Base-by-base conservation (phyloP, 2,113 vertebrate genomes). In the Anarrhichthys ocellatus region DNA sequence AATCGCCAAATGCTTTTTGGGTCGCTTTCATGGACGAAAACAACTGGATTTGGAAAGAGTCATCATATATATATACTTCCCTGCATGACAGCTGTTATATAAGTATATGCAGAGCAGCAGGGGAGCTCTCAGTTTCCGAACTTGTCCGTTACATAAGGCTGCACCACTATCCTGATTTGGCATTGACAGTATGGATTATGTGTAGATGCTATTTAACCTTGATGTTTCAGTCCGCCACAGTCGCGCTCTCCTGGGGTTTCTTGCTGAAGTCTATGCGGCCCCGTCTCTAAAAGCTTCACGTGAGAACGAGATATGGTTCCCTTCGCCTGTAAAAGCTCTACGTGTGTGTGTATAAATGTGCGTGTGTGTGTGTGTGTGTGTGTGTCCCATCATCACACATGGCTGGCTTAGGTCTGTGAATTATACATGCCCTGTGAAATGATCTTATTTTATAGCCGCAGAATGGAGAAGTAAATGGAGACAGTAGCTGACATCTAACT, bases 401-500 rank as follows among this genome's bases (percentile, higher is more conserved):
- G 92, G 85, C 89, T 87, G 89, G 81, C 87, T 93, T 88, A 56
- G 88, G 86, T 92, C 80, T 81, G 85, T 94, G 89, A 95, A 95
- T 95, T 94, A 95, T 95, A 90, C 91, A 95, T 95, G 94, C 83
- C 52, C 85, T 83, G 92, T 94, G 91, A 93, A 94, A 93, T 94
- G 91, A 95, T 94, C 94, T 95, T 88, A 95, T 94, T 94, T 93
- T 92, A 93, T 87, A 86, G 90, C 91, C 46, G 73, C 88, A 92
- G 89, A 91, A 89, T 78, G 89, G 88, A 88, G 85, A 89, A 78
- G 91, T 86, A 91, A 88, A 90, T 89, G 91, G 87, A 92, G 88
- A 88, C 79, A 68, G 78, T 66, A 89, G 74, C 76, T 89, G 89
- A 86, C 90, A 89, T 90, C 73, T 71, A 87, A 74, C 79, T 88